Conservation (phyloP, 2,797 vertebrate genomes). For the Ctenochaetus hawaiiensis region DNA sequence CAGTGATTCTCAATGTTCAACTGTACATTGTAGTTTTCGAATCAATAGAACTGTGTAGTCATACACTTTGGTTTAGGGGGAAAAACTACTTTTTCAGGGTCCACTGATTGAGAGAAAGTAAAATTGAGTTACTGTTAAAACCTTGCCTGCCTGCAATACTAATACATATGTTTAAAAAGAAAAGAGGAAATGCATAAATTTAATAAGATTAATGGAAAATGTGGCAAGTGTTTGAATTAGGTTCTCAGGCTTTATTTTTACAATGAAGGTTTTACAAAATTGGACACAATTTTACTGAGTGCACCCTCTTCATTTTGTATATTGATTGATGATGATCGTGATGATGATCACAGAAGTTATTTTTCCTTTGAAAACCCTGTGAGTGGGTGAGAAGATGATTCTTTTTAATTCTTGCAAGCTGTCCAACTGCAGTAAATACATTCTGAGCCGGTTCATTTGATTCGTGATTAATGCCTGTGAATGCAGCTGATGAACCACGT, state of each 20-base stretch:
- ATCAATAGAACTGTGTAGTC: slow-evolving; percentile 7
- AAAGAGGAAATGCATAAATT: neutral
- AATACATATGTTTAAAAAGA: slow-evolving; percentile 2
- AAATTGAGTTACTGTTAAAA: slow-evolving; percentile 8
- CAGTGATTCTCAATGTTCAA: slow-evolving; percentile 18
- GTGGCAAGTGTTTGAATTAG: neutral
- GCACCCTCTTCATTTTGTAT: slow-evolving; percentile 10
- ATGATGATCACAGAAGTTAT: slow-evolving; percentile 39
- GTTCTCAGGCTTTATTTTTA: slow-evolving; percentile 12
- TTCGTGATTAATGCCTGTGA: slow-evolving; percentile 70
- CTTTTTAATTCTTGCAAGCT: slow-evolving; percentile 63
- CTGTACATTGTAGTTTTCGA: neutral
- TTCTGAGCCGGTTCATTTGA: slow-evolving; percentile 64
- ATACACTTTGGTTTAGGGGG: neutral
- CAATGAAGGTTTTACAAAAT: slow-evolving; percentile 11
- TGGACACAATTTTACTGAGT: slow-evolving; percentile 5
- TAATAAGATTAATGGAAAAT: neutral
- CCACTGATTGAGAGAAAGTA: slow-evolving; percentile 10
- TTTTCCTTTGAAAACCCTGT: slow-evolving; percentile 40
- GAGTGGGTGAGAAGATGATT: slow-evolving; percentile 52
- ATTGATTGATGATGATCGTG: slow-evolving; percentile 38
- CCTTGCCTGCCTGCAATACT: neutral
- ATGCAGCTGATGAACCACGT: slow-evolving; percentile 65
- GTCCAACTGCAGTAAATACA: slow-evolving; percentile 57
- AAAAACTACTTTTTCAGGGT: neutral